Percentiles rank a stretch among this genome's conserved stretches.
Evolutionary conservation across 2,888 invertebrate species (phyloP).

Genomic region (Drosophila fulvimacula): DNA sequence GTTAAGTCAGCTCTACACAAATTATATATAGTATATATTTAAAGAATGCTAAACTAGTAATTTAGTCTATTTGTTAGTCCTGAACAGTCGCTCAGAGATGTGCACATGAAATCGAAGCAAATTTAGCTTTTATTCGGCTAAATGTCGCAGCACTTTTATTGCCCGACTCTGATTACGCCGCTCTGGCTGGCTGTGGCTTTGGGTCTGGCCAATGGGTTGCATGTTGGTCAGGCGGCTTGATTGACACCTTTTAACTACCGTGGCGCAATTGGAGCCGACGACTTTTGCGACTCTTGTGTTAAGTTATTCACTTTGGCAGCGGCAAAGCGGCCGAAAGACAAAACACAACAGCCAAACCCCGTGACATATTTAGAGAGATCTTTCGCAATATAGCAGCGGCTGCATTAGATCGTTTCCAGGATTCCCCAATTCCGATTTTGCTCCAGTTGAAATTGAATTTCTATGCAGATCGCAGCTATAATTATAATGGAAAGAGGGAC

Average conservation of each 20-base stretch:
- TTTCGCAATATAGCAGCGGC: conserved; percentile 25
- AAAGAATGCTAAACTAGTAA: too few relatives aligned
- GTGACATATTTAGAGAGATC: conserved; percentile 44
- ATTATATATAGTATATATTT: neutral
- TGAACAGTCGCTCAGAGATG: neutral
- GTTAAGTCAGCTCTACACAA: neutral
- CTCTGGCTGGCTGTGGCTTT: conserved; percentile 18
- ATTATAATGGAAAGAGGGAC: neutral
- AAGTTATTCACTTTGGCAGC: conserved; percentile 57
- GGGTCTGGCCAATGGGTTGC: conserved; percentile 51
- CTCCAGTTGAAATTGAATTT: conserved; percentile 36
- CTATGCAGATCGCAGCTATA: conserved; percentile 22
- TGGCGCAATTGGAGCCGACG: conserved; percentile 64
- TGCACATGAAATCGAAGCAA: neutral
- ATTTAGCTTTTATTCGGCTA: conserved; percentile 29
- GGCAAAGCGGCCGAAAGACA: conserved; percentile 16
- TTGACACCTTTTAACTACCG: conserved; percentile 71
- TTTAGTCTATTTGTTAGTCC: too few relatives aligned
- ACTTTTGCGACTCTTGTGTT: conserved; percentile 52
- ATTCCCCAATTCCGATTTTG: conserved; percentile 1
- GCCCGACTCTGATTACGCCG: neutral
- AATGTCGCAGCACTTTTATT: conserved; percentile 16
- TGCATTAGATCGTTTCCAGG: conserved; percentile 18
- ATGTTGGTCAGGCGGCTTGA: conserved; percentile 65
- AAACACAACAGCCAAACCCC: conserved; percentile 37